A percentile compares a stretch with the other conserved stretches of the same genome.
Conservation (phyloP, 1,140 invertebrate genomes). For the Drosophila jambulina region DNA sequence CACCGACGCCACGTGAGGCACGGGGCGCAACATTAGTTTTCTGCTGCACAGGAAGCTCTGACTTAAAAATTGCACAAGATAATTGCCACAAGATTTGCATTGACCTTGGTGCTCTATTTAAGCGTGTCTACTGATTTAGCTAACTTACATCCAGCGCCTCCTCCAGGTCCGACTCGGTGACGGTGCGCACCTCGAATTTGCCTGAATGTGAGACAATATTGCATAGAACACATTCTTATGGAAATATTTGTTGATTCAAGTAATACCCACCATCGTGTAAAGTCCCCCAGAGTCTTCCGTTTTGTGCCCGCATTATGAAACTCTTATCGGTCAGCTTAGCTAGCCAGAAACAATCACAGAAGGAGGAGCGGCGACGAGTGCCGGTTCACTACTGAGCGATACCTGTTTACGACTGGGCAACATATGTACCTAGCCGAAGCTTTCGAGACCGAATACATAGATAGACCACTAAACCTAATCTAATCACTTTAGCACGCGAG, state of each 20-base stretch:
- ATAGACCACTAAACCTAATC: conserved; percentile 1
- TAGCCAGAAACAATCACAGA: neutral
- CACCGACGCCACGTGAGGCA: conserved; percentile 85
- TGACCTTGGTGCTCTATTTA: neutral
- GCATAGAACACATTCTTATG: neutral
- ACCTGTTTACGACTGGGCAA: conserved; percentile 37
- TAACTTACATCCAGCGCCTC: conserved; percentile 76
- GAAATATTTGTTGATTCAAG: neutral
- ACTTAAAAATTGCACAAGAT: neutral
- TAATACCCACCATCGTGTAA: conserved; percentile 57
- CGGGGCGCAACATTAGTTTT: conserved; percentile 25
- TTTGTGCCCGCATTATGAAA: conserved; percentile 47
- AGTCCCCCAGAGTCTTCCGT: conserved; percentile 62
- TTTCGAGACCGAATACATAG: conserved; percentile 10
- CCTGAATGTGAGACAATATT: conserved; percentile 24
- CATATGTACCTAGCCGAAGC: conserved; percentile 14
- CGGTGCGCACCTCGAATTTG: conserved; percentile 62
- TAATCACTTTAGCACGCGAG: conserved; percentile 29
- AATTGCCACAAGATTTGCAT: conserved; percentile 2
- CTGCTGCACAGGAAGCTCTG: neutral
- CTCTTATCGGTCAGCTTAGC: conserved; percentile 50
- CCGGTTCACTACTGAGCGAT: conserved; percentile 38
- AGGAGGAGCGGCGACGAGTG: conserved; percentile 5
- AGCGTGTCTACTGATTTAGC: neutral
- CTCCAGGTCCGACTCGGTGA: conserved; percentile 63